Base-by-base conservation (phyloP, 1,140 invertebrate species). In the Oreohelix idahoensis region DNA sequence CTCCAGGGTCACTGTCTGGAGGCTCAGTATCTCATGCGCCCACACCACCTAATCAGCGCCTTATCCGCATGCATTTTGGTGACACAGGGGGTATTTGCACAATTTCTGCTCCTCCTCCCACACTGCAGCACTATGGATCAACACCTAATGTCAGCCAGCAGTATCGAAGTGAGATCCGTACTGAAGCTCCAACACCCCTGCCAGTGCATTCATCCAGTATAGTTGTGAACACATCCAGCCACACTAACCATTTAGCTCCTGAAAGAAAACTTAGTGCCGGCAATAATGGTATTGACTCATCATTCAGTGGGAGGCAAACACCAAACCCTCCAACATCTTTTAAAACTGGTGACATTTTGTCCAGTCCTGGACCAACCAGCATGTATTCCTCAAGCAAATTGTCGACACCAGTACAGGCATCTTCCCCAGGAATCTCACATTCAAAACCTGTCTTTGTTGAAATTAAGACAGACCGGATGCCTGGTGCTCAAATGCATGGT, bases 11-110 rank as follows among this genome's bases (percentile, higher is more conserved):
- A 15, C 53, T 83, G 53, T 83, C 81, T 39, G 82, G 81, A 26
- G 78, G 84, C 23, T 73, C 77, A 66, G 70, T 77, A 32, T 69
- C 45, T 35, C 82, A 77, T 32, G 81, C 84, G 20, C 39, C 81
- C 17, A 77, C 77, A n/a, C 71, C 51, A 51, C 35, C 69, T 8
- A 76, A 81, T 32, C 36, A 51, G 32, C 78, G 81, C 45, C 84
- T 79, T 45, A 75, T 85, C 73, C 82, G 77, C 32, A 82, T 85
- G 81, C 29, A 79, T 63, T 74, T 83, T 66, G 84, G 84, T 45
- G 84, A 85, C 76, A 82, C 81, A 8, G 84, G 84, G 45, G 84
- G 84, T 42, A 42, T 81, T 39, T 85, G 84, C 69, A 80, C 81
- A 23, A 45, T 79, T 20, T 74, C 63, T 45, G 53, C 71, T 5